Evolutionary conservation across 1,140 invertebrate species (phyloP).

Genomic region (Metopolophium dirhodum): DNA sequence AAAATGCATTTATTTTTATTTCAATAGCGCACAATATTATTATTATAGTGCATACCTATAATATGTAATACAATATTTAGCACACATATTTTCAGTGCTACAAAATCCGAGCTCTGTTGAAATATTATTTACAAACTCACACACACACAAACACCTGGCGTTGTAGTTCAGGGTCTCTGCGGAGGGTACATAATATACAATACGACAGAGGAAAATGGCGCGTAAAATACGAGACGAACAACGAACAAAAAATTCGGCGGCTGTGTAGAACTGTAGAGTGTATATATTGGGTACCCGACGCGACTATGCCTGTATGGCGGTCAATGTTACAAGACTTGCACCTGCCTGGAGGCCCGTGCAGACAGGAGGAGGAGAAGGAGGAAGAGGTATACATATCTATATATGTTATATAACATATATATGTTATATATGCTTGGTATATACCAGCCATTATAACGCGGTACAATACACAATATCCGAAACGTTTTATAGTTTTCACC

Average conservation of each 20-base stretch:
- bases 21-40: too few species aligned
- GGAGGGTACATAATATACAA: not conserved
- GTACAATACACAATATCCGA: not conserved
- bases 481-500: not conserved
- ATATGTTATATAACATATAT: not conserved
- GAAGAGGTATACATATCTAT: not conserved
- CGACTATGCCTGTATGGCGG: not conserved
- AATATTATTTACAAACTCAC: not conserved
- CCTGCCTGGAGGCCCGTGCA: not conserved
- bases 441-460: not conserved
- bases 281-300: not conserved
- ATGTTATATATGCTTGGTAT: not conserved
- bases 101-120: not conserved
- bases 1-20: too few species aligned
- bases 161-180: not conserved
- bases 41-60: too few species aligned
- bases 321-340: constrained; percentile 2
- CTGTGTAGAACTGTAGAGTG: not conserved
- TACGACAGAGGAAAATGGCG: not conserved
- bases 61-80: too few species aligned
- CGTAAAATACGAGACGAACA: not conserved
- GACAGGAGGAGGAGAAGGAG: not conserved
- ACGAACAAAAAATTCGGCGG: not conserved
- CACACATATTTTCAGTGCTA: too few species aligned
- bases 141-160: not conserved